These are phyloP conservation scores for Endotricha flammealis DNA, from an alignment of 2,888 invertebrate genomes.

Conservation along the genomic window DNA sequence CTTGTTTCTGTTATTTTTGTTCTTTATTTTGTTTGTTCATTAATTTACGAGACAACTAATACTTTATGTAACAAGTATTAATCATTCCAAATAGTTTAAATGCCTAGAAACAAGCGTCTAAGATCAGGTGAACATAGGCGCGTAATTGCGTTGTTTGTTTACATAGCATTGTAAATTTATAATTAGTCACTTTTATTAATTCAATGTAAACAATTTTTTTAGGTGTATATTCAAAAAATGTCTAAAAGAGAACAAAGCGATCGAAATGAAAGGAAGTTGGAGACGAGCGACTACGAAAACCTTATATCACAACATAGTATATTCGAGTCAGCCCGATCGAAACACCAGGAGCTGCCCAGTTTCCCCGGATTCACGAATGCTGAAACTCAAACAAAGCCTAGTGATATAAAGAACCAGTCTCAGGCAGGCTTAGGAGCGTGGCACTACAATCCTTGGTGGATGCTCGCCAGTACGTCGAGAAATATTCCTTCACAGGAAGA, in stretches of 20 bases:
- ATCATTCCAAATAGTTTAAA: no score
- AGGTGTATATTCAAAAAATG: slow-evolving; percentile 37
- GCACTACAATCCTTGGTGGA: slow-evolving; percentile 78
- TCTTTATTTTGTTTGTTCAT: no score
- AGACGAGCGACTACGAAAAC: slow-evolving; percentile 70
- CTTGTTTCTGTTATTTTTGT: no score
- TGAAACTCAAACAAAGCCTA: slow-evolving; percentile 72
- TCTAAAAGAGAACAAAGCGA: slow-evolving; percentile 72
- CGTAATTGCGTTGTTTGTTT: slow-evolving; percentile 72
- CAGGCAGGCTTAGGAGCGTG: slow-evolving; percentile 65
- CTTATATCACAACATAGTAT: slow-evolving; percentile 71
- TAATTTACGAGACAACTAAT: no score
- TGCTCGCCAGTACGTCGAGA: slow-evolving; percentile 71
- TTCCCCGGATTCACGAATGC: slow-evolving; percentile 74
- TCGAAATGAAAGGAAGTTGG: slow-evolving; percentile 68
- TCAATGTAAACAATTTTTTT: slow-evolving; percentile 26
- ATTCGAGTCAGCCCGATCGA: slow-evolving; percentile 63
- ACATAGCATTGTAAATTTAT: slow-evolving; percentile 27
- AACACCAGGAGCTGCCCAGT: slow-evolving; percentile 68
- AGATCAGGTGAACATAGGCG: slow-evolving; percentile 38
- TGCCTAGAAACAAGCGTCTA: no score
- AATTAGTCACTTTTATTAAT: slow-evolving; percentile 20
- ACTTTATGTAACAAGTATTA: no score
- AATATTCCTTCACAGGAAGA: slow-evolving; percentile 67
- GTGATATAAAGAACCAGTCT: slow-evolving; percentile 61